Evolutionary conservation across 2,888 invertebrate genomes (phyloP).

Genomic region (Scaptomyza polygonia): DNA sequence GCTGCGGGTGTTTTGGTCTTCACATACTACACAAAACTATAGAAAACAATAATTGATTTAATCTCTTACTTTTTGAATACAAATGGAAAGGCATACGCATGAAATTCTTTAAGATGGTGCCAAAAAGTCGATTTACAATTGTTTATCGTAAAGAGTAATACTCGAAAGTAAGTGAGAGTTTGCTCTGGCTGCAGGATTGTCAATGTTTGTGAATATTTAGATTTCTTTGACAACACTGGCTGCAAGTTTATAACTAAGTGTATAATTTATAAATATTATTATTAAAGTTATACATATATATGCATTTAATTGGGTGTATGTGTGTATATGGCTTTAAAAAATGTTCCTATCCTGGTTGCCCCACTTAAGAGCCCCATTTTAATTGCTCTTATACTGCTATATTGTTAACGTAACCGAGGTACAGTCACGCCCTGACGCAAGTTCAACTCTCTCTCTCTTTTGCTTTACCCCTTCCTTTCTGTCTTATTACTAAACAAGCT

Average conservation of each 20-base stretch:
- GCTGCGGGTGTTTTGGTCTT: conserved; percentile 72
- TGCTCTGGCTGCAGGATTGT: conserved; percentile 12
- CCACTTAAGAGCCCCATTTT: conserved; percentile 13
- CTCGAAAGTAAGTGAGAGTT: conserved; percentile 34
- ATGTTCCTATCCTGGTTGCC: conserved; percentile 37
- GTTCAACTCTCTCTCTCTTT: conserved; percentile 36
- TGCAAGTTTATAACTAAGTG: conserved; percentile 23
- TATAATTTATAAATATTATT: conserved; percentile 49
- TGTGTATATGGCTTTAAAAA: conserved; percentile 63
- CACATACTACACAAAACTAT: conserved; percentile 42
- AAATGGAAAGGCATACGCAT: conserved; percentile 57
- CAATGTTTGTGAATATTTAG: conserved; percentile 14
- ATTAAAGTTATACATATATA: conserved; percentile 37
- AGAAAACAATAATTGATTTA: conserved; percentile 22
- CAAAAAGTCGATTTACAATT: conserved; percentile 39
- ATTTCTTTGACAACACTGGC: conserved; percentile 29
- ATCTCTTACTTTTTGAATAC: conserved; percentile 33
- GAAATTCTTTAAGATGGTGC: conserved; percentile 48
- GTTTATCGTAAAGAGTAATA: conserved; percentile 34
- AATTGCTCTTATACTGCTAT: conserved; percentile 25
- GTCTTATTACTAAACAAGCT: conserved; percentile 54
- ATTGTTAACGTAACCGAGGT: conserved; percentile 40
- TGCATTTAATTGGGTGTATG: conserved; percentile 45
- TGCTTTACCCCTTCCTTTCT: neutral
- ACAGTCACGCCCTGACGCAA: conserved; percentile 44